Evolutionary conservation across 2,113 vertebrate species (phyloP).

Genomic region (Grus americana): DNA sequence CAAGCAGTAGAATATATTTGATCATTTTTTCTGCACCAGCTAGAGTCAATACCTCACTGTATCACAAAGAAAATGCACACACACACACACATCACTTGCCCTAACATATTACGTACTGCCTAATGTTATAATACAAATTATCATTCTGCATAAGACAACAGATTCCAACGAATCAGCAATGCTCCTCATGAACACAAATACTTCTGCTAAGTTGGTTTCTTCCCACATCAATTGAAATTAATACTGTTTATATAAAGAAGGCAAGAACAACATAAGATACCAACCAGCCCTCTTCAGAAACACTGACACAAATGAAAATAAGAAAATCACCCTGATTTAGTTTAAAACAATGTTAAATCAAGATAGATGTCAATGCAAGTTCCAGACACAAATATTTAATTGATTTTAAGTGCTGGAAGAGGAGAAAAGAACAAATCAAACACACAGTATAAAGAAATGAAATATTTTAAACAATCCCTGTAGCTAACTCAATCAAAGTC

Average conservation of each 20-base stretch:
- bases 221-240: not conserved
- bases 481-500: not conserved
- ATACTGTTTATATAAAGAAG: not conserved
- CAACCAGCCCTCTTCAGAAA: not conserved
- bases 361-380: not conserved
- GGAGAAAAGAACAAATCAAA: not conserved
- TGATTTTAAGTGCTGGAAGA: not conserved
- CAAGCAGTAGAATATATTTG: not conserved
- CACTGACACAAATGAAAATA: not conserved
- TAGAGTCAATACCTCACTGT: not conserved
- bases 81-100: too few relatives aligned
- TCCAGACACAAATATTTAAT: not conserved
- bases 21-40: not conserved
- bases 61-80: not conserved
- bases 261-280: not conserved
- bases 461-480: not conserved
- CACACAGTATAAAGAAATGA: not conserved
- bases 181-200: not conserved
- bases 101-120: not conserved
- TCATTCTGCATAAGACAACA: not conserved
- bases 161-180: not conserved
- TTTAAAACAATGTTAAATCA: not conserved
- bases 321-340: not conserved
- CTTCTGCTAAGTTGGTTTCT: not conserved
- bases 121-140: not conserved